Evolutionary conservation across 1,140 invertebrate genomes (phyloP).

Genomic region (Apolygus lucorum): DNA sequence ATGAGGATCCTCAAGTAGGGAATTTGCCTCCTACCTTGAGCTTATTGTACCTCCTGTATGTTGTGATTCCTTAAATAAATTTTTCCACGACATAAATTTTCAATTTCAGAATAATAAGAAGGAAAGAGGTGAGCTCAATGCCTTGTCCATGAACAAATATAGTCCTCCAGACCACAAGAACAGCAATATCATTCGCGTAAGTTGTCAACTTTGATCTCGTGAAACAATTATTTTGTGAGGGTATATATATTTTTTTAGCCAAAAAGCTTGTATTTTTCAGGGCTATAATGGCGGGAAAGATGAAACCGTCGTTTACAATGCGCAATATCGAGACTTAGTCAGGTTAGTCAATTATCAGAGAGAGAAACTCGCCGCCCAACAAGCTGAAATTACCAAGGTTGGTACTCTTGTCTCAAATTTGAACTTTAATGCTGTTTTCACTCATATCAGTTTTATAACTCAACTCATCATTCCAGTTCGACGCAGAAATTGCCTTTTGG

Average conservation of each 20-base stretch:
- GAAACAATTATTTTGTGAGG: not conserved
- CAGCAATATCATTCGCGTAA: constrained; percentile 5
- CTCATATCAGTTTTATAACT: not conserved
- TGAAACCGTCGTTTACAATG: constrained; percentile 43
- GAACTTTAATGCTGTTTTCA: constrained; percentile 30
- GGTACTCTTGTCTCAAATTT: no score
- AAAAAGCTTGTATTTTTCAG: constrained; percentile 2
- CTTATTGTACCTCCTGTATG: not conserved
- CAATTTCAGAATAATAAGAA: constrained; percentile 10
- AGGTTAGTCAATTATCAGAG: constrained; percentile 81
- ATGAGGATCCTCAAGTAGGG: not conserved
- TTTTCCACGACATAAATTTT: not conserved
- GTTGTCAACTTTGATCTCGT: not conserved
- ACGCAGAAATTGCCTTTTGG: constrained; percentile 81
- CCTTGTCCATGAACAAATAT: not conserved
- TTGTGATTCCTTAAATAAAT: not conserved
- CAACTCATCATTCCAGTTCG: constrained; percentile 52
- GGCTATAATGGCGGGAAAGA: constrained; percentile 36
- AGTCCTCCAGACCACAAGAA: constrained; percentile 4
- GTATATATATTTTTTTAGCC: not conserved
- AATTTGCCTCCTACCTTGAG: not conserved
- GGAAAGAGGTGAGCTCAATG: constrained; percentile 2
- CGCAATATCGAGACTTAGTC: constrained; percentile 67
- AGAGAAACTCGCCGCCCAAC: constrained; percentile 77
- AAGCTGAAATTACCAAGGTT: constrained; percentile 82